Base-by-base conservation (phyloP, 64 coral and sea anemone genomes). In the Montipora efflorescens region DNA sequence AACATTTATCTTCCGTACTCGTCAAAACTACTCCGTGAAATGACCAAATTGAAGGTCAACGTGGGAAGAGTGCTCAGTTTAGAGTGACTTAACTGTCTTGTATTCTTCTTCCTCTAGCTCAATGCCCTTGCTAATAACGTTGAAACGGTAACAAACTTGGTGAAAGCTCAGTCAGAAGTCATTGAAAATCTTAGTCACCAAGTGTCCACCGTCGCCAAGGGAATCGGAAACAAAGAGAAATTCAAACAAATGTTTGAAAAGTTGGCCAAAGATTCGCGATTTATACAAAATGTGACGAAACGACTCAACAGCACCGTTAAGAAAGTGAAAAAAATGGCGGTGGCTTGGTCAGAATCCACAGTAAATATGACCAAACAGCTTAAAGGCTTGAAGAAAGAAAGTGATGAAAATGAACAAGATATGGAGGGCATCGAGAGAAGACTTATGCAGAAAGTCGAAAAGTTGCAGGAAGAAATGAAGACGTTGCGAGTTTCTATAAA, bases 151-250 rank as follows among this genome's bases (percentile, higher is more conserved):
- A 93, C 91, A 20, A 93, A 78, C 43, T 44, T 93, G 47, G 82
- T 93, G 57, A 73, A 79, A 82, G 52, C 82, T 28, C 91, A 93
- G 59, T 93, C 81, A 50, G 67, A 77, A 66, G 21, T 87, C 15
- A 87, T 87, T 53, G 81, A 93, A 69, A 87, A 84, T 61, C 82
- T 93, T 10, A 77, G 72, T 75, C 84, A 79, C 13, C 91, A 93
- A 83, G 68, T 93, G 5, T 28, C 82, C 5, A 77, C 57, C 68
- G 11, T 9, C 74, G 44, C 81, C 61, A 16, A 74, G 72, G 75
- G 80, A 52, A 66, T 4, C 77, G 73, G 58, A 15, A 59, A 62
- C 5, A 73, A 87, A n/a, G 36, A 22, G 18, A 23, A 87, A 18
- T 72, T 86, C 66, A 72, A 86, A 72, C 64, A 71, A 23, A 46